phyloP scores from a whole-genome alignment of 2,113 vertebrate genomes.

The Cynoglossus semilaevis region DNA sequence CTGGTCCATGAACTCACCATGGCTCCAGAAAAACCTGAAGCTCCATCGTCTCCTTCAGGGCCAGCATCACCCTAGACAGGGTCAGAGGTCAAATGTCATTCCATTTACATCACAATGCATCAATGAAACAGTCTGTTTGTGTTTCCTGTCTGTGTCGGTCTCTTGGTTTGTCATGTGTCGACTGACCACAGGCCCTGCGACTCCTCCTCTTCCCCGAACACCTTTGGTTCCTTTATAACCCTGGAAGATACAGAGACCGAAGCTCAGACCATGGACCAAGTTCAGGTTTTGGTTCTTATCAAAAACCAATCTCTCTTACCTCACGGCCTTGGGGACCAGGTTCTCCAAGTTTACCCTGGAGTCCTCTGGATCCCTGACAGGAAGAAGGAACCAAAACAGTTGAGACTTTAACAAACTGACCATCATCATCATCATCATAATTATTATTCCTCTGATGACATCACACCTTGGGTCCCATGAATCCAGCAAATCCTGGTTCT shows the following conservation, averaged over 20 bases:
- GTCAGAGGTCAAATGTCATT: slow-evolving; percentile 34
- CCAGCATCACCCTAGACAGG: slow-evolving; percentile 66
- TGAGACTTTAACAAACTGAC: no score
- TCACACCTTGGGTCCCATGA: slow-evolving; percentile 71
- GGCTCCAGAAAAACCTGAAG: slow-evolving; percentile 73
- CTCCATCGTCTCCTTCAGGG: slow-evolving; percentile 71
- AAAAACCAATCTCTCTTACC: slow-evolving; percentile 45
- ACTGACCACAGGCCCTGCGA: slow-evolving; percentile 74
- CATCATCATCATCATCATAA: no score
- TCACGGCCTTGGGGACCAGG: slow-evolving; percentile 77
- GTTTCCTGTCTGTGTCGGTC: background rate
- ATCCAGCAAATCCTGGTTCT: slow-evolving; percentile 70
- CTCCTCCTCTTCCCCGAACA: slow-evolving; percentile 73
- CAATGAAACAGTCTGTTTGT: background rate
- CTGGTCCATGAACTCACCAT: slow-evolving; percentile 52
- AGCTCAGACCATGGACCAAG: no score
- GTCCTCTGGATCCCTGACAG: slow-evolving; percentile 73
- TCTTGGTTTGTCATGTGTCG: no score
- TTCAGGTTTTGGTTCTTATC: no score
- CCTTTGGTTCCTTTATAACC: slow-evolving; percentile 82
- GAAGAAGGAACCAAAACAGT: background rate
- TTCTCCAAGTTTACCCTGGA: slow-evolving; percentile 68
- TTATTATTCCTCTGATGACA: no score
- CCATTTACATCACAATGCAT: background rate
- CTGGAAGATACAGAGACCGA: slow-evolving; percentile 41